phyloP scores from a whole-genome alignment of 2,113 vertebrate genomes.

The Peromyscus leucopus region DNA sequence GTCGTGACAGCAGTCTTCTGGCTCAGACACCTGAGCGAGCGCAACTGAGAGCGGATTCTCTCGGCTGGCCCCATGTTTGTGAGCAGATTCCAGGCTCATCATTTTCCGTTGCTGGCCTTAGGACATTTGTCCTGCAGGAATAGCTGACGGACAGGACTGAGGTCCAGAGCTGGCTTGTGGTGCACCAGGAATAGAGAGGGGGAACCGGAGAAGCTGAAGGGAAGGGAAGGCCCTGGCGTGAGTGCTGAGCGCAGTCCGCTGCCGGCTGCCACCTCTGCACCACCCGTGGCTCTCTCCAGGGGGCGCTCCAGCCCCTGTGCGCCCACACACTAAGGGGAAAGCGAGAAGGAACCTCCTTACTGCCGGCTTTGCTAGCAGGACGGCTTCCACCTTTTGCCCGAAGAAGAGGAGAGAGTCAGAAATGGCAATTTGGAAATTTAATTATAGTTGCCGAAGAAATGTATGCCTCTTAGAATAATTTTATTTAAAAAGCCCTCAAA shows the following conservation, averaged over 20 bases:
- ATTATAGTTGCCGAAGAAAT: constrained; percentile 47
- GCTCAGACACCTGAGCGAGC: not conserved
- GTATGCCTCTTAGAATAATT: constrained; percentile 55
- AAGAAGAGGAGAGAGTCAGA: not conserved
- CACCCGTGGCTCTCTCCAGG: fast-evolving
- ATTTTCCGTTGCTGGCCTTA: fast-evolving
- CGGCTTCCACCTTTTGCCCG: fast-evolving
- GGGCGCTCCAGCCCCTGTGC: fast-evolving
- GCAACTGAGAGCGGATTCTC: not conserved
- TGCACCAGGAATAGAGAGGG: not conserved
- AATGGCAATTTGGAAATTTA: constrained; percentile 40
- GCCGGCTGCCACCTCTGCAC: fast-evolving
- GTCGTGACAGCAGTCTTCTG: not conserved
- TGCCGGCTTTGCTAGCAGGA: not conserved
- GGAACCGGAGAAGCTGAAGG: not conserved
- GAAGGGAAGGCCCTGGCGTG: not conserved
- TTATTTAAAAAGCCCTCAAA: constrained; percentile 71
- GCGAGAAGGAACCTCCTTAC: not conserved
- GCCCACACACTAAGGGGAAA: fast-evolving
- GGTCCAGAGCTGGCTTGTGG: not conserved
- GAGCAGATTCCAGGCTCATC: fast-evolving
- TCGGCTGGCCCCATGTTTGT: fast-evolving
- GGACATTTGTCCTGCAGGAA: not conserved
- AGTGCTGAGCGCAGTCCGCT: fast-evolving
- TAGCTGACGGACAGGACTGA: fast-evolving